These are phyloP conservation scores for Aphelinus atriplicis DNA, from an alignment of 1,140 invertebrate genomes.

Conservation along the genomic window DNA sequence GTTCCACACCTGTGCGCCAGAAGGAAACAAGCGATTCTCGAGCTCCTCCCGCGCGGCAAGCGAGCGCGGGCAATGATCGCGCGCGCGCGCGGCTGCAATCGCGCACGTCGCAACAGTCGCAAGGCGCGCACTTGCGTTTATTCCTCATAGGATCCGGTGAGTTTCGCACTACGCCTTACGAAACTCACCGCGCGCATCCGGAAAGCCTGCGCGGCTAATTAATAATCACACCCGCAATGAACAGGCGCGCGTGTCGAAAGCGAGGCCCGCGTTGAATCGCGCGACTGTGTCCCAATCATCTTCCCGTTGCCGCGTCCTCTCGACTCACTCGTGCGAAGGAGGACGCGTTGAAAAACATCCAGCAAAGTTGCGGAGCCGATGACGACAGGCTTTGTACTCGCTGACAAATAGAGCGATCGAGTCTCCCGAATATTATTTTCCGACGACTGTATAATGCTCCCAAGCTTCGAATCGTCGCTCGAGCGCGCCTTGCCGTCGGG, in stretches of 20 bases:
- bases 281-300: conserved; percentile 18
- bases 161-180: conserved; percentile 46
- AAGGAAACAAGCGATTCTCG: too few relatives aligned
- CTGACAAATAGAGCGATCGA: too few relatives aligned
- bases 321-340: too few relatives aligned
- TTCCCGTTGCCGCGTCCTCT: background rate
- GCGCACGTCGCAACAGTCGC: background rate
- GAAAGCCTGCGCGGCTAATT: conserved; percentile 44
- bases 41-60: too few relatives aligned
- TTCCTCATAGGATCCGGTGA: conserved; percentile 44
- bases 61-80: background rate
- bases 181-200: conserved; percentile 32
- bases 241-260: conserved; percentile 10
- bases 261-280: background rate
- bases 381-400: too few relatives aligned
- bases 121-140: background rate
- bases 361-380: too few relatives aligned
- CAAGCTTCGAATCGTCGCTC: background rate
- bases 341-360: too few relatives aligned
- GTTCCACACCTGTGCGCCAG: too few relatives aligned
- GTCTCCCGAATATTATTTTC: too few relatives aligned
- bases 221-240: conserved; percentile 48
- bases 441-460: too few relatives aligned
- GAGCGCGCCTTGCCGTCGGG: background rate
- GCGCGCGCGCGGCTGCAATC: background rate